A percentile compares a stretch with the other conserved stretches of the same genome.
These are phyloP conservation scores for Mycetomoellerius zeteki DNA, from an alignment of 1,140 invertebrate species.

Conservation along the genomic window DNA sequence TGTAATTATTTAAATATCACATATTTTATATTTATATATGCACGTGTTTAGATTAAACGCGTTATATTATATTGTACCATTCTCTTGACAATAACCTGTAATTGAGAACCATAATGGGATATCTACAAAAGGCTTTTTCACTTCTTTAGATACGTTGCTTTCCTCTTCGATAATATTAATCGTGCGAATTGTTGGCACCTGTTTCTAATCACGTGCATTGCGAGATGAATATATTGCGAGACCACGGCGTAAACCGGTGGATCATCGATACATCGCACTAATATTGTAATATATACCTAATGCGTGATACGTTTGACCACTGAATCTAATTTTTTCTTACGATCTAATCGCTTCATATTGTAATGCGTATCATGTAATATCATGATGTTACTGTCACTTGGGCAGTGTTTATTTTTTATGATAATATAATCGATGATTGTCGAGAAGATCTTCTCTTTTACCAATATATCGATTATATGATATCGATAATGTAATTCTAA, in stretches of 20 bases:
- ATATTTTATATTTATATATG: constrained; percentile 20
- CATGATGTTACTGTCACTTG: constrained; percentile 36
- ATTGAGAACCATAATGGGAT: background rate
- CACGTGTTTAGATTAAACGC: background rate
- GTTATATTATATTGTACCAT: constrained; percentile 32
- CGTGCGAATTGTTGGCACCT: background rate
- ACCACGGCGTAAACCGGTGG: background rate
- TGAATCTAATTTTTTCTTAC: background rate
- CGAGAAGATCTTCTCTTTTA: background rate
- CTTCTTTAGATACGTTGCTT: background rate
- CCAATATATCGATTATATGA: background rate
- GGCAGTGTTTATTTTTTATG: constrained; percentile 27
- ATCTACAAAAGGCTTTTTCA: constrained; percentile 18
- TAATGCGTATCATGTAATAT: background rate
- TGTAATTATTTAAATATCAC: constrained; percentile 5
- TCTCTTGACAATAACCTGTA: background rate
- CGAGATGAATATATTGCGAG: background rate
- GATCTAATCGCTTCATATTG: background rate
- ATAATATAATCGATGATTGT: background rate
- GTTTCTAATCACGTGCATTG: background rate
- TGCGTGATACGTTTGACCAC: background rate
- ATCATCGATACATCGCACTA: background rate
- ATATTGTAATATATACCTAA: background rate
- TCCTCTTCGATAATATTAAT: background rate
- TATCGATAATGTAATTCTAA: background rate